Conservation (phyloP, 2,113 vertebrate species). For the Zosterops pallidus region DNA sequence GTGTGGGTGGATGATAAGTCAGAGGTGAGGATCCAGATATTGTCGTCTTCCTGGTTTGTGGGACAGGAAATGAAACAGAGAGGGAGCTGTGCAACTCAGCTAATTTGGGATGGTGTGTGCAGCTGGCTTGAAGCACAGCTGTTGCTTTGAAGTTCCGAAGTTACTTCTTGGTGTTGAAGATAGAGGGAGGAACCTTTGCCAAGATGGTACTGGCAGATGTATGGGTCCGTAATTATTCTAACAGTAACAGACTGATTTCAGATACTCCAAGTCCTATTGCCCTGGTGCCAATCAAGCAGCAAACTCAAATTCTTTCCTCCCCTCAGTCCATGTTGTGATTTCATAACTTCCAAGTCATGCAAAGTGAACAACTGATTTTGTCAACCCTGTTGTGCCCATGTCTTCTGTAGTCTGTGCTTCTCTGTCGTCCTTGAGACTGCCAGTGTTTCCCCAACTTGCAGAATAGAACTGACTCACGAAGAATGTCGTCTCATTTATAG, state of each 20-base stretch:
- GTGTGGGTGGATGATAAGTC: not conserved
- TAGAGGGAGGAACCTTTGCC: not conserved
- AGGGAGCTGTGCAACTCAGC: not conserved
- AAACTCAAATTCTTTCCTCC: not conserved
- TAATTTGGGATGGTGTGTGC: not conserved
- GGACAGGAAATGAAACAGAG: not conserved
- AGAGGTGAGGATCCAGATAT: not conserved
- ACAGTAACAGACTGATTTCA: not conserved
- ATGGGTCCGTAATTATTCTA: not conserved
- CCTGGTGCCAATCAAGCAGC: not conserved
- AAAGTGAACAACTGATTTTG: not conserved
- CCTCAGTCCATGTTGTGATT: not conserved
- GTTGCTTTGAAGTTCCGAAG: not conserved
- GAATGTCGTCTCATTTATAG: not conserved
- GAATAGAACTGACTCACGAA: not conserved
- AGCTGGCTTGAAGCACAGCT: not conserved
- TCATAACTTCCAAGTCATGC: not conserved
- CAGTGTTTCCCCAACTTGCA: not conserved
- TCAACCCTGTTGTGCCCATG: fast-evolving
- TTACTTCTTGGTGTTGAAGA: not conserved
- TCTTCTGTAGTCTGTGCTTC: not conserved
- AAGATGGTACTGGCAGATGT: not conserved
- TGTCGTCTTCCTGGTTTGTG: not conserved
- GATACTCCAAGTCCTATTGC: not conserved
- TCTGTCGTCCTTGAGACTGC: no score